Percentiles rank a stretch among this genome's conserved stretches.
Evolutionary conservation across 1,140 invertebrate genomes (phyloP).

Genomic region (Babylonia areolata): DNA sequence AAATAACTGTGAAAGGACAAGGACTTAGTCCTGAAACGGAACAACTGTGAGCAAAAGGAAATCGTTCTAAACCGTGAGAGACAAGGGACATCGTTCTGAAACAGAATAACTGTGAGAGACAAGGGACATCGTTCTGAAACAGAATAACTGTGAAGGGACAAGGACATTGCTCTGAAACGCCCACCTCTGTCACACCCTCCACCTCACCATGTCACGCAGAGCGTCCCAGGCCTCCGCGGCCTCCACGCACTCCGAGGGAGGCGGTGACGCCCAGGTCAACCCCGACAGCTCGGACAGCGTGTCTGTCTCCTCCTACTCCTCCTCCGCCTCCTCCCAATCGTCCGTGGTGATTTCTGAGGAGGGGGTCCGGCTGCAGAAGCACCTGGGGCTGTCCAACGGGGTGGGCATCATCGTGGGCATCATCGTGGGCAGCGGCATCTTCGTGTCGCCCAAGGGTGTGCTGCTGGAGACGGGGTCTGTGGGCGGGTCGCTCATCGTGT

Average conservation of each 20-base stretch:
- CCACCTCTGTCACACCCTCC: neutral
- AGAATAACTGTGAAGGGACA: too few relatives aligned
- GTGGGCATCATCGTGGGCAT: conserved; percentile 73
- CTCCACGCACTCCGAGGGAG: neutral
- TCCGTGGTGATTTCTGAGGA: conserved; percentile 39
- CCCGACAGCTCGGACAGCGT: neutral
- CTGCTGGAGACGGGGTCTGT: conserved; percentile 88
- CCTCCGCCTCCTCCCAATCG: conserved; percentile 33
- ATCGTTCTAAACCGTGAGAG: neutral
- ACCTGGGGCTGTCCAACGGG: conserved; percentile 71
- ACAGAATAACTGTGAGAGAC: too few relatives aligned
- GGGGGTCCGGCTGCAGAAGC: conserved; percentile 65
- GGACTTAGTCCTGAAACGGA: too few relatives aligned
- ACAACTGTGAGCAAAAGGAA: neutral
- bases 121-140: neutral
- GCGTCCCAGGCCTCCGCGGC: neutral
- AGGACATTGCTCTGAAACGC: neutral
- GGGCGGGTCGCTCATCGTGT: conserved; percentile 92
- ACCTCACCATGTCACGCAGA: conserved; percentile 16
- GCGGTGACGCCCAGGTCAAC: neutral
- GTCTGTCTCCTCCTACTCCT: conserved; percentile 25
- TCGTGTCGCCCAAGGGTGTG: conserved; percentile 96
- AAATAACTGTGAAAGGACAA: too few relatives aligned
- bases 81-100: neutral
- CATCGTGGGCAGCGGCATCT: conserved; percentile 89